Base-by-base conservation (phyloP, 1,140 invertebrate species). In the Heliothis virescens region DNA sequence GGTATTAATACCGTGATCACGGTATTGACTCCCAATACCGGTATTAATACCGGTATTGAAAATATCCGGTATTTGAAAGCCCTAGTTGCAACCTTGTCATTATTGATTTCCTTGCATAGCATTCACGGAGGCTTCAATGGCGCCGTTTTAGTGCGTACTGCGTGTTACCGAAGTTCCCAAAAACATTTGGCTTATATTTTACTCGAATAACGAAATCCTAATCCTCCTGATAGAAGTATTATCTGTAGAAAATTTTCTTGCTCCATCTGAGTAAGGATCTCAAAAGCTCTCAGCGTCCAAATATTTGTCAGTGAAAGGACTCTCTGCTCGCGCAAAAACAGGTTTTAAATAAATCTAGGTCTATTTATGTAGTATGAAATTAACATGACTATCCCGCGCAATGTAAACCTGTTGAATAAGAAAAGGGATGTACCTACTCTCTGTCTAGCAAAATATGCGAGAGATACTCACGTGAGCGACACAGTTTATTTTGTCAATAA, bases 91-190 rank as follows among this genome's bases (percentile, higher is more conserved):
- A 67, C 63, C 63, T 48, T 67, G 63, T 67, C 41, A 21, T 48
- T 67, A 67, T 67, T 41, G 63, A 67, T 67, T 67, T 67, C 63
- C 63, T n/a, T 67, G 63, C 63, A 67, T 67, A 47, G 63, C n/a
- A 67, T 41, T 67, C 48, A 67, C 63, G 12, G 16, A 21, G 63
- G 63, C 3, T 48, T 48, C 18, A 63, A 63, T 63, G 60, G 60
- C 60, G 34, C 2, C 60, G 60, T n/a, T 13, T 13, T 60, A 13
- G 57, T 60, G 57, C 57, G 57, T 60, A 29, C 57, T 7, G 34
- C 5, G 34, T 41, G 29, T 15, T 21, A 59, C 18, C 21, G 10
- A 7, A 29, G 12, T 60, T 60, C 4, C 11, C 21, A 3, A 11
- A 29, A 26, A 4, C 26, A 29, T 60, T 60, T 26, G 11, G 26